A percentile compares a stretch with the other conserved stretches of the same genome.
Evolutionary conservation across 1,140 invertebrate genomes (phyloP).

Genomic region (Orussus abietinus): DNA sequence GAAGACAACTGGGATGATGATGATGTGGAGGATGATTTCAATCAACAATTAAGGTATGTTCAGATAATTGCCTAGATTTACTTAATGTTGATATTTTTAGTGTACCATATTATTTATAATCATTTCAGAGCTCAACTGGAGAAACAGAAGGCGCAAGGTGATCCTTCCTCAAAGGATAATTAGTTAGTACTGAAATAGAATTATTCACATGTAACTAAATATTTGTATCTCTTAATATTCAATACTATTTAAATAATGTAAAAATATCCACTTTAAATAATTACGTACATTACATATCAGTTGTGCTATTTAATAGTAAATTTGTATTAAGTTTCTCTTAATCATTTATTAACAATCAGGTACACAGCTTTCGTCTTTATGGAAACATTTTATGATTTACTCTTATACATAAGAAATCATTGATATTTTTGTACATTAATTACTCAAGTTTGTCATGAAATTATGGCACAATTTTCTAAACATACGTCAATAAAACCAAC

Average conservation of each 20-base stretch:
- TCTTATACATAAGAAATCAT: constrained; percentile 13
- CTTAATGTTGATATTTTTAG: constrained; percentile 1
- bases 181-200: no score
- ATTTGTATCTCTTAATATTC: no score
- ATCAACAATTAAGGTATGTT: constrained; percentile 79
- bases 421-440: constrained; percentile 22
- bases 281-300: no score
- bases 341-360: constrained; percentile 29
- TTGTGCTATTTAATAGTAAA: no score
- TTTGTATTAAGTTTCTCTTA: no score
- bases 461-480: no score
- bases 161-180: constrained; percentile 14
- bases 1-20: constrained; percentile 99
- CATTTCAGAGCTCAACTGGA: constrained; percentile 47
- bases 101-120: constrained; percentile 12
- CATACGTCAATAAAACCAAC: no score
- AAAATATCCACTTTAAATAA: no score
- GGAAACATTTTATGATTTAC: constrained; percentile 8
- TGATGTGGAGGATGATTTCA: constrained; percentile 97
- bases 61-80: neutral
- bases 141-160: constrained; percentile 40
- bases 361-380: constrained; percentile 23
- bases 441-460: no score
- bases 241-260: no score
- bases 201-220: no score